Evolutionary conservation across 2,113 vertebrate species (phyloP), one percentile per base, ranked within the genome.

Genomic region (Nerophis ophidion): DNA sequence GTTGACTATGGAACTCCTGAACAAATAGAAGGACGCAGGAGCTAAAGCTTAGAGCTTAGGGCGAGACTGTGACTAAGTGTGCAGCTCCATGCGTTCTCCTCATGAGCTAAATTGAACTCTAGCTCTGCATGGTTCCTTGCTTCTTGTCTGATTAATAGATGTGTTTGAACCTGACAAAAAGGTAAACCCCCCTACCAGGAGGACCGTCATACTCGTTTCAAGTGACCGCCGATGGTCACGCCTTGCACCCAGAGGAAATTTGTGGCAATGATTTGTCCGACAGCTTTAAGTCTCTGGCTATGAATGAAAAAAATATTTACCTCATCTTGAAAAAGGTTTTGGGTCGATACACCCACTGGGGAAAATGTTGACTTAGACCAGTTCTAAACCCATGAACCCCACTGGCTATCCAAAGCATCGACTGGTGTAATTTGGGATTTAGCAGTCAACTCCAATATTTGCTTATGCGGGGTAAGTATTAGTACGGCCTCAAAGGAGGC

Each of bases 361-460:
- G 56, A 51, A 48, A 38, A 62, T 62, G 50, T 46, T 11, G 57
- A 56, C 57, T 11, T 26, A 70, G n/a, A 77, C 77, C 65, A 70
- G 26, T 58, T 60, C 45, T 63, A 73, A 79, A 75, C 84, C 81
- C 66, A 81, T 75, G 17, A 1, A 38, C 55, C 57, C 56, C 35
- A 53, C 15, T 62, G 73, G 81, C 88, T 88, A 87, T 81, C 72
- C 60, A 63, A 7, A 33, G 75, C 71, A 89, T 81, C 81, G 79
- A 83, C 87, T 70, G 50, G 70, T 61, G 63, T 73, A 75, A 82
- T 81, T 70, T 63, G 56, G 72, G 82, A 80, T 85, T 83, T 72
- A 74, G 73, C 40, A 16, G 76, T 74, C 79, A 72, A 77, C 77
- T 87, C 81, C 81, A 86, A 87, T 89, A 89, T 90, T 87, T 90